phyloP scores from a whole-genome alignment of 64 coral and sea anemone genomes.

The Stichodactyla helianthus region DNA sequence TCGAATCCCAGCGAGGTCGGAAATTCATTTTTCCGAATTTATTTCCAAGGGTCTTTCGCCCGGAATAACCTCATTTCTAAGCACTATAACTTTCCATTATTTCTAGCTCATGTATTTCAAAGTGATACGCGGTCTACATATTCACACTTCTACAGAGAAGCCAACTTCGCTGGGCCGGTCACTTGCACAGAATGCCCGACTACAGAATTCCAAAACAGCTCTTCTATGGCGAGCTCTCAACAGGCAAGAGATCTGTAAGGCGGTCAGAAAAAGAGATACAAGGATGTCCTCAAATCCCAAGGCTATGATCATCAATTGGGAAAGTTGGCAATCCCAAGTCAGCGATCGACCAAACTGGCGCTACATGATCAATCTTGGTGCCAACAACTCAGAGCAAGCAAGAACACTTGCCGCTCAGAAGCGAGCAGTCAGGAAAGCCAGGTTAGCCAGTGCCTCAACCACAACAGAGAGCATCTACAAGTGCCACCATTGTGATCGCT shows the following conservation, averaged over 20 bases:
- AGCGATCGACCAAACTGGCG: background rate
- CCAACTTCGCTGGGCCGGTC: conserved; percentile 18
- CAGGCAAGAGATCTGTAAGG: too few species aligned
- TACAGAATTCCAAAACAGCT: conserved; percentile 11
- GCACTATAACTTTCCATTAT: too few species aligned
- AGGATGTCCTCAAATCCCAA: conserved; percentile 41
- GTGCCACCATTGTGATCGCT: conserved; percentile 15
- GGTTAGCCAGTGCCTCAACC: conserved; percentile 10
- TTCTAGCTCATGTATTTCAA: too few species aligned
- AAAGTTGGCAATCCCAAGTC: conserved; percentile 32
- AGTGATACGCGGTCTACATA: too few species aligned
- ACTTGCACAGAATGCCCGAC: conserved; percentile 17
- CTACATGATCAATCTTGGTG: conserved; percentile 3
- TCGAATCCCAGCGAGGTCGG: too few species aligned
- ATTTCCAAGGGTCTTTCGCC: too few species aligned
- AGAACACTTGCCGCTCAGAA: background rate
- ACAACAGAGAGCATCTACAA: background rate
- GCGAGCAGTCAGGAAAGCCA: background rate
- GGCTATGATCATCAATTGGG: background rate
- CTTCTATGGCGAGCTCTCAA: background rate
- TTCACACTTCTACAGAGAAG: conserved; percentile 7
- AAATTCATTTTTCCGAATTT: too few species aligned
- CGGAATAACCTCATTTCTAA: too few species aligned
- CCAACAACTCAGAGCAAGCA: background rate
- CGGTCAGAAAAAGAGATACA: conserved; percentile 34